Evolutionary conservation across 2,797 vertebrate genomes (phyloP), one percentile per base, ranked within the genome.

Genomic region (Rhabdomys pumilio): DNA sequence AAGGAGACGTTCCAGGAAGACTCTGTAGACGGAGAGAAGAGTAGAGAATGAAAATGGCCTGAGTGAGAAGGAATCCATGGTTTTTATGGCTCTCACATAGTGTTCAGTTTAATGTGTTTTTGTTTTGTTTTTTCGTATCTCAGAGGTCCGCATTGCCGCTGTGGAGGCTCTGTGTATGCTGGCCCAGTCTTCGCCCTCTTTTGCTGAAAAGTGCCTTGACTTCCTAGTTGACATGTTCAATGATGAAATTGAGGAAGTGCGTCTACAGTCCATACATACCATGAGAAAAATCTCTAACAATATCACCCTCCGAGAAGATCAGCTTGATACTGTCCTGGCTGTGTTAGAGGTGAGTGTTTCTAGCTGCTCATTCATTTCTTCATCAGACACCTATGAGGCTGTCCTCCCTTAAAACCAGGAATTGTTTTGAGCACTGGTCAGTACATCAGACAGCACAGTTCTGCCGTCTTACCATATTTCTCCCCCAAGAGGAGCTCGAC

Each of bases 191-290:
- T 99, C 99, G 0, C 97, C 99, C 9, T 99, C 99, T 91, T 99
- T 99, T 57, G 99, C 99, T 0, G 99, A 99, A 96, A 99, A 99
- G 69, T 99, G 99, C 96, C 99, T 99, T 94, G 99, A 99, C 98
- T 99, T 99, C 94, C 98, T 99, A 96, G 99, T 99, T 1, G 99
- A 99, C 98, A 99, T 99, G 99, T 99, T 99, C 85, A 99, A 99
- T 0, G 99, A 99, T 0, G 99, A 99, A 97, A 99, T 99, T 0
- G 99, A 99, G 98, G 99, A 99, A 96, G 99, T 99, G 91, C 98
- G 99, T 20, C 98, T 99, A 92, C 99, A 99, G 98, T 99, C 99
- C 11, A 99, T 99, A 98, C 99, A 99, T 57, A 99, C 99, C 5
- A 99, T 99, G 98, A 99, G 99, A 50, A 99, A 99, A 91, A 99